phyloP scores from a whole-genome alignment of 2,888 invertebrate species.

The Ophion costatus region DNA sequence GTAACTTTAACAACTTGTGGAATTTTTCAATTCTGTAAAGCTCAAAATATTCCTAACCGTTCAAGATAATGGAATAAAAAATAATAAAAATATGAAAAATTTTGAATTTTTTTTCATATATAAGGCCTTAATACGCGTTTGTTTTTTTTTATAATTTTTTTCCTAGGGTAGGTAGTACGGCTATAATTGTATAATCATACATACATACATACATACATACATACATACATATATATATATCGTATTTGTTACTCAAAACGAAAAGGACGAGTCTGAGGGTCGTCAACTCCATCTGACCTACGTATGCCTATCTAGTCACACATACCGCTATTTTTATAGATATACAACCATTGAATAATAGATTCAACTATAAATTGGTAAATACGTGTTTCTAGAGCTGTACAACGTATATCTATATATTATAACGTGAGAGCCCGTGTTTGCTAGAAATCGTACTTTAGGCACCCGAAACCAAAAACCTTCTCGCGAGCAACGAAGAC shows the following conservation, averaged over 20 bases:
- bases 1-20: too few relatives aligned
- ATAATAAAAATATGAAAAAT: too few relatives aligned
- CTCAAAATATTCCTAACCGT: too few relatives aligned
- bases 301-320: constrained; percentile 75
- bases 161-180: constrained; percentile 31
- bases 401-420: constrained; percentile 72
- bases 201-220: constrained; percentile 45
- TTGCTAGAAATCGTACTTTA: constrained; percentile 75
- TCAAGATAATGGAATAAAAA: too few relatives aligned
- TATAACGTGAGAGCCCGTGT: constrained; percentile 70
- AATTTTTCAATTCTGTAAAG: too few relatives aligned
- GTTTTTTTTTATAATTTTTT: neutral
- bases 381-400: constrained; percentile 79
- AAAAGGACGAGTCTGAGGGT: constrained; percentile 67
- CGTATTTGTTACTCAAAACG: constrained; percentile 51
- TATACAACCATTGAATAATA: constrained; percentile 78
- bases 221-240: constrained; percentile 11
- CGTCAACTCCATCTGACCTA: constrained; percentile 66
- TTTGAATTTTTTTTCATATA: too few relatives aligned
- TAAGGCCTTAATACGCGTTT: too few relatives aligned
- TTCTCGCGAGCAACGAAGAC: constrained; percentile 11
- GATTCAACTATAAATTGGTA: constrained; percentile 79
- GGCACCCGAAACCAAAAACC: constrained; percentile 51
- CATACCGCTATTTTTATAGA: constrained; percentile 73
- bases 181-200: constrained; percentile 28